Evolutionary conservation across 1,140 invertebrate species (phyloP), one percentile per base, ranked within the genome.

Genomic region (Spodoptera frugiperda): DNA sequence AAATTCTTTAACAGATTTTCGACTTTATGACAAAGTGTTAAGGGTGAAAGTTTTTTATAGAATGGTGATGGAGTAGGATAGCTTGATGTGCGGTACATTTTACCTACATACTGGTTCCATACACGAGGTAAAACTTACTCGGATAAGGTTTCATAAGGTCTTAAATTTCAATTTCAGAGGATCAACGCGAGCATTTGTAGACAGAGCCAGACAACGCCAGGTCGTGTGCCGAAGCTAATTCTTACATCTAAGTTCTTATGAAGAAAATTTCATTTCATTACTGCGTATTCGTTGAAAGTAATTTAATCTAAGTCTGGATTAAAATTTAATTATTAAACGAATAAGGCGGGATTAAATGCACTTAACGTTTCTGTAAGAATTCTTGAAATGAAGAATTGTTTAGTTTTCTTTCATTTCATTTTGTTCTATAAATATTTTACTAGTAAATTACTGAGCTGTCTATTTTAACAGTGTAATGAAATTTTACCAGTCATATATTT

Each of bases 81-180:
- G 33, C 33, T 39, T 39, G 1, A 39, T 39, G 33, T 39, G 9
- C 33, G 33, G 6, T 39, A 39, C 6, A 25, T 54, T 1, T 25
- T 14, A 71, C 71, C 3, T 46, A 74, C 59, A 75, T 33, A 39
- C 33, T 39, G 33, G 57, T 49, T 44, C 57, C 30, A 79, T 46
- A 49, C 17, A 25, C 57, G 57, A 65, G 48, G 57, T 75, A 65
- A 61, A 82, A 82, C 77, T 82, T 82, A 79, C 72, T 59, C 71
- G 46, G 53, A 76, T 61, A 75, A 76, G 75, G 81, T 79, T 86
- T 83, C 77, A 81, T 84, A 84, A 84, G 78, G 87, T 88, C 83
- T 89, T 87, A 87, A 89, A 88, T 89, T 88, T 88, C 86, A 89
- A 89, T 89, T 88, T 89, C 80, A 88, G 68, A 63, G 83, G 87